phyloP scores from a whole-genome alignment of 2,888 invertebrate species.

The Perithous albicinctus region DNA sequence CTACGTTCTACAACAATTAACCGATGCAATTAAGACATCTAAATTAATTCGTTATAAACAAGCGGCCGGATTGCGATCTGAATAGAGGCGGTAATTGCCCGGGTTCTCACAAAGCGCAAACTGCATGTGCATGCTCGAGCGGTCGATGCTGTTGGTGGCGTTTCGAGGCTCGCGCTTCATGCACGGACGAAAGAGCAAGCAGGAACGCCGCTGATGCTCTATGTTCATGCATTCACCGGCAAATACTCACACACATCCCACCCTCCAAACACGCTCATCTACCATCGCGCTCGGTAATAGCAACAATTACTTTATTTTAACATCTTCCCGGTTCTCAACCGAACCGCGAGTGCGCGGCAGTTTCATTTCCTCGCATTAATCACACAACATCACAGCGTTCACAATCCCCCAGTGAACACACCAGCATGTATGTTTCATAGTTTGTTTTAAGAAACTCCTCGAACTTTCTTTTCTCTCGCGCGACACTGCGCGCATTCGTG shows the following conservation, averaged over 20 bases:
- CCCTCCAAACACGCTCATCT: conserved; percentile 65
- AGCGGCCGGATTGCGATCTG: conserved; percentile 76
- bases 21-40: conserved; percentile 84
- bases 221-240: conserved; percentile 36
- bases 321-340: conserved; percentile 80
- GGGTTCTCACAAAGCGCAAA: conserved; percentile 81
- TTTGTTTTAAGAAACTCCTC: conserved; percentile 67
- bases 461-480: conserved; percentile 62
- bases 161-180: conserved; percentile 44
- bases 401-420: conserved; percentile 60
- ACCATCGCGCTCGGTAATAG: conserved; percentile 74
- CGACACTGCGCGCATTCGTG: conserved; percentile 10
- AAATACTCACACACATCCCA: conserved; percentile 30
- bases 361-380: conserved; percentile 73
- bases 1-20: conserved; percentile 80
- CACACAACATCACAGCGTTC: conserved; percentile 71
- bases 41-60: conserved; percentile 82
- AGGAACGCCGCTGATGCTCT: not conserved
- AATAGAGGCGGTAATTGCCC: conserved; percentile 81
- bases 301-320: conserved; percentile 83
- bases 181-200: conserved; percentile 35
- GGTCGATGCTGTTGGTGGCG: conserved; percentile 47
- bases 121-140: conserved; percentile 46
- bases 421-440: conserved; percentile 48
- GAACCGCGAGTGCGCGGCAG: conserved; percentile 64